phyloP scores from a whole-genome alignment of 2,797 vertebrate genomes.

The Tenualosa ilisha region DNA sequence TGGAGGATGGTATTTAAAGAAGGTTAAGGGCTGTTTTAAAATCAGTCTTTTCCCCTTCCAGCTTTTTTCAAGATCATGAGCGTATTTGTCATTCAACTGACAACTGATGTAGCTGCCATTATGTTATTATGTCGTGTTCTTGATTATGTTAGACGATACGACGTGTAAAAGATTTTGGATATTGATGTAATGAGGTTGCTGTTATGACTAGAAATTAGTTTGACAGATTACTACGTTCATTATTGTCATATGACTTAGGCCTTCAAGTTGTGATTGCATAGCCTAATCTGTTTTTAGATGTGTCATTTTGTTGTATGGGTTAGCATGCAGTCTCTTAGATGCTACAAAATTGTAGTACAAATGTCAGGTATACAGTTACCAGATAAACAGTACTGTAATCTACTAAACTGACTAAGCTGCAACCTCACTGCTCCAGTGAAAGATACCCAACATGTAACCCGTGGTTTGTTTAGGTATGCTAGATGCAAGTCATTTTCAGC shows the following conservation, averaged over 20 bases:
- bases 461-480: not conserved
- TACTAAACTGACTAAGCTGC: not conserved
- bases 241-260: not conserved
- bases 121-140: not conserved
- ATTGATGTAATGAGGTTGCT: not conserved
- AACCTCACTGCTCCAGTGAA: not conserved
- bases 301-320: not conserved
- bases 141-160: not conserved
- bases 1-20: slow-evolving; percentile 25
- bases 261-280: not conserved
- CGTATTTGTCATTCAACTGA: not conserved
- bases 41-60: not conserved
- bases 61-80: not conserved
- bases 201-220: not conserved
- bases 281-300: not conserved
- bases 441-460: not conserved
- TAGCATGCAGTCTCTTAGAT: not conserved
- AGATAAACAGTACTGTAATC: not conserved
- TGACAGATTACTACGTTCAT: not conserved
- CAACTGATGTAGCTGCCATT: not conserved
- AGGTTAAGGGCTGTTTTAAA: slow-evolving; percentile 15
- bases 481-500: slow-evolving; percentile 7
- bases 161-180: not conserved
- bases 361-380: not conserved
- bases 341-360: not conserved